Evolutionary conservation across 2,797 vertebrate genomes (phyloP).

Genomic region (Ispidina picta): DNA sequence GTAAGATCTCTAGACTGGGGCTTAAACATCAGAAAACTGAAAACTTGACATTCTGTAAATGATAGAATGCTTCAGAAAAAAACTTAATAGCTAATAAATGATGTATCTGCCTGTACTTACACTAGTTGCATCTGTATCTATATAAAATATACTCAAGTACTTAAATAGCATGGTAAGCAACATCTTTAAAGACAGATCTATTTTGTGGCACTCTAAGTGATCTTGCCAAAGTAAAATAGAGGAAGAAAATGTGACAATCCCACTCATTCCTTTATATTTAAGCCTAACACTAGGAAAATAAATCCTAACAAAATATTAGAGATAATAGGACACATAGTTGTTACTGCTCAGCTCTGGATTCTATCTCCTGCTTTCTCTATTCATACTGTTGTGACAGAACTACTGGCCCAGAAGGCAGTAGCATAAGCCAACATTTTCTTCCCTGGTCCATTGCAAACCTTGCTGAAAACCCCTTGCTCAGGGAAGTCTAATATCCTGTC

Average conservation of each 20-base stretch:
- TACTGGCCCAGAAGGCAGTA: background rate
- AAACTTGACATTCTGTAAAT: background rate
- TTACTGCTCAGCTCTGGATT: no score
- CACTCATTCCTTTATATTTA: background rate
- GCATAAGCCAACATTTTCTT: background rate
- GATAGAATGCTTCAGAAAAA: background rate
- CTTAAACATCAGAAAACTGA: background rate
- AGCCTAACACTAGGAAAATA: background rate
- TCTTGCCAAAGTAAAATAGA: background rate
- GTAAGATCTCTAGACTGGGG: rapidly evolving
- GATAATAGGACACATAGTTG: background rate
- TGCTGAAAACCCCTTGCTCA: background rate
- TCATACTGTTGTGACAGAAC: background rate
- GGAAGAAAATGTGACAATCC: background rate
- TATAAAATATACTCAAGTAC: background rate
- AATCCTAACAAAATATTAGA: background rate
- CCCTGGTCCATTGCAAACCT: background rate
- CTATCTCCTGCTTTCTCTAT: background rate
- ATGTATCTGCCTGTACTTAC: background rate
- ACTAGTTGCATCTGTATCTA: background rate
- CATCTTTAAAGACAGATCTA: background rate
- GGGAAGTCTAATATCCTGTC: background rate
- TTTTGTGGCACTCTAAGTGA: background rate
- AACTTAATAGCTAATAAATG: no score
- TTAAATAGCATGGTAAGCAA: background rate